Percentiles rank a stretch among this genome's conserved stretches.
These are phyloP conservation scores for Odontomachus brunneus DNA, from an alignment of 1,140 invertebrate genomes.

Conservation along the genomic window DNA sequence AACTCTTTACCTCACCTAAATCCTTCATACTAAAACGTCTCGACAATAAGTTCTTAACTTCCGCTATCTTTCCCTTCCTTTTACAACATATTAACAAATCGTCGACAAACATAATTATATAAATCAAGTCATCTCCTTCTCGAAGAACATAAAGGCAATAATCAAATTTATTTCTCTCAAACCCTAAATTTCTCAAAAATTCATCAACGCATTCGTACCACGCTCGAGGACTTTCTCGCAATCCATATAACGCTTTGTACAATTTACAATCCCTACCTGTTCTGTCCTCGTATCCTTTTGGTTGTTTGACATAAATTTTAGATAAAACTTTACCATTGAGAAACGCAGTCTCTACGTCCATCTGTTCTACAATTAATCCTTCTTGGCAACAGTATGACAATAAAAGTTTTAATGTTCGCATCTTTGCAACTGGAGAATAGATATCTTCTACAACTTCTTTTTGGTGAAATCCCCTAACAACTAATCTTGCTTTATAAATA, in stretches of 20 bases:
- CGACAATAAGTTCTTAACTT: background rate
- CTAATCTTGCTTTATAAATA: background rate
- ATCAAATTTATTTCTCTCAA: slow-evolving; percentile 16
- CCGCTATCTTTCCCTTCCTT: background rate
- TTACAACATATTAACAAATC: slow-evolving; percentile 37
- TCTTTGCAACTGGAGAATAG: slow-evolving; percentile 16
- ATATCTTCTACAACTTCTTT: background rate
- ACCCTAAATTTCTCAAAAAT: background rate
- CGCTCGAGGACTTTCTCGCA: slow-evolving; percentile 11
- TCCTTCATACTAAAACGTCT: slow-evolving; percentile 39
- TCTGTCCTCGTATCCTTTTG: slow-evolving; percentile 3
- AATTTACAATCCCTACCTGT: slow-evolving; percentile 25
- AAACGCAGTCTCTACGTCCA: slow-evolving; percentile 14
- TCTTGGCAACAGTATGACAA: background rate
- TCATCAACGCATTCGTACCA: slow-evolving; percentile 48
- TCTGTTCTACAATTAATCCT: background rate
- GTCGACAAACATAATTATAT: slow-evolving; percentile 29
- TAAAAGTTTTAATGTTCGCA: slow-evolving; percentile 2
- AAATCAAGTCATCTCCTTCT: background rate
- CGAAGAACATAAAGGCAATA: slow-evolving; percentile 7
- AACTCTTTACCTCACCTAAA: slow-evolving; percentile 21
- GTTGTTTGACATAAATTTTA: slow-evolving; percentile 33
- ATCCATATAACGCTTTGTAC: slow-evolving; percentile 15
- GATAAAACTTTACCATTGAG: slow-evolving; percentile 27
- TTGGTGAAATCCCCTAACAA: slow-evolving; percentile 10